Percentiles rank a stretch among this genome's conserved stretches.
These are phyloP conservation scores for Aldrovandia affinis DNA, from an alignment of 2,797 vertebrate species.

Conservation along the genomic window DNA sequence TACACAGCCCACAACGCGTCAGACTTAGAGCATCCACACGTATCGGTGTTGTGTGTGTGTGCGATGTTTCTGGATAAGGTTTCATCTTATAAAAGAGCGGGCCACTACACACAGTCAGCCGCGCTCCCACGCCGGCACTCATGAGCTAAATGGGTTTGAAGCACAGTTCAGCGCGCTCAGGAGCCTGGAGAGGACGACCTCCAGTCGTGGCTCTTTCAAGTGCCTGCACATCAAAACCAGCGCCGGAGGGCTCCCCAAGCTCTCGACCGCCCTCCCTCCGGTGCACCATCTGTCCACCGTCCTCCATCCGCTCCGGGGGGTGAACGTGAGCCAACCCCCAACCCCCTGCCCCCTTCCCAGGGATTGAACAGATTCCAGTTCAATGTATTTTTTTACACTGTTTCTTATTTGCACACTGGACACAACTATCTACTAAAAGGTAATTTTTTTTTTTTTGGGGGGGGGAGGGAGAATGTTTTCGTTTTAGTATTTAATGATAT, in stretches of 20 bases:
- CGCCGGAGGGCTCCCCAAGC: not conserved
- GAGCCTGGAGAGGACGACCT: not conserved
- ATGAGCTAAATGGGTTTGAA: not conserved
- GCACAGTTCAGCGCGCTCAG: not conserved
- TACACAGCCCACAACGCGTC: not conserved
- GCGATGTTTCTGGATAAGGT: not conserved
- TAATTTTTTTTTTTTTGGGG: too few species aligned
- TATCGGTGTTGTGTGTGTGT: too few species aligned
- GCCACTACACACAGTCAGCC: not conserved
- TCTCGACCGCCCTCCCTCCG: not conserved
- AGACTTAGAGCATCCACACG: not conserved
- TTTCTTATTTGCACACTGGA: too few species aligned
- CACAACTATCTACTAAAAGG: too few species aligned
- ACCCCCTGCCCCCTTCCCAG: not conserved
- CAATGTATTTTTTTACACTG: not conserved
- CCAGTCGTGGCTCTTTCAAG: not conserved
- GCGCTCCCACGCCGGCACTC: not conserved
- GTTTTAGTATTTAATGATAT: too few species aligned
- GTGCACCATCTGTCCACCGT: not conserved
- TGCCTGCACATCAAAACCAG: not conserved
- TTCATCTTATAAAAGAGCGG: not conserved
- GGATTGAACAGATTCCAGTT: not conserved
- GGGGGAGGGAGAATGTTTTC: too few species aligned
- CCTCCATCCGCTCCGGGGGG: not conserved
- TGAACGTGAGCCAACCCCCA: not conserved